These are phyloP conservation scores for Hyperoplus immaculatus DNA, from an alignment of 2,797 vertebrate species.

Conservation along the genomic window DNA sequence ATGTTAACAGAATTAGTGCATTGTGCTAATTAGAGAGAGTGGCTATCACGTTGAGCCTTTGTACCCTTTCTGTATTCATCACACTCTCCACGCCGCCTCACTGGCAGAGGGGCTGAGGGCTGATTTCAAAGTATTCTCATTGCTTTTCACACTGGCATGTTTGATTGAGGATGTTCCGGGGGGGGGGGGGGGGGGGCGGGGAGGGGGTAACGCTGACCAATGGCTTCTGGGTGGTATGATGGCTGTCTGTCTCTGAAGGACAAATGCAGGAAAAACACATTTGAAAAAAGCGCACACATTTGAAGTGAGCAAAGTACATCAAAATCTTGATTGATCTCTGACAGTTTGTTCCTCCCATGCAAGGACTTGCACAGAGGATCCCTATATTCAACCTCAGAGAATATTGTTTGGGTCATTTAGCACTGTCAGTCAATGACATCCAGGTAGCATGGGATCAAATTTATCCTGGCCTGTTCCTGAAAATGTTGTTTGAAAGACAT, in stretches of 20 bases:
- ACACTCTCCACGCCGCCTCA: slow-evolving; percentile 40
- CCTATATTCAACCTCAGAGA: slow-evolving; percentile 43
- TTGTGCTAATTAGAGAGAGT: slow-evolving; percentile 70
- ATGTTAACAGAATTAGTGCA: slow-evolving; percentile 57
- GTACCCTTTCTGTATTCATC: slow-evolving; percentile 60
- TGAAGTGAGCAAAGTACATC: slow-evolving; percentile 3
- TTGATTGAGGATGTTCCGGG: slow-evolving; percentile 64
- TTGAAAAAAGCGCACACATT: slow-evolving; percentile 10
- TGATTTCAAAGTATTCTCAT: slow-evolving; percentile 69
- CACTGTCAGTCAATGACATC: slow-evolving; percentile 39
- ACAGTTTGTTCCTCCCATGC: slow-evolving; percentile 20
- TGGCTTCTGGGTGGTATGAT: slow-evolving; percentile 53
- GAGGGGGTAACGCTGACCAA: slow-evolving; percentile 54
- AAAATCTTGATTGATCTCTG: slow-evolving; percentile 28
- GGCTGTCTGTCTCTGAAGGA: slow-evolving; percentile 46
- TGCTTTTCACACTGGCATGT: slow-evolving; percentile 56
- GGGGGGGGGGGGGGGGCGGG: slow-evolving; percentile 36
- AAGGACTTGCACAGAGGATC: background rate
- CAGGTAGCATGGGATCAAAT: slow-evolving; percentile 26
- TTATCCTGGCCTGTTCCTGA: slow-evolving; percentile 29
- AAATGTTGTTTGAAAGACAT: slow-evolving; percentile 54
- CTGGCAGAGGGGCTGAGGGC: slow-evolving; percentile 56
- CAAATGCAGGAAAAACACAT: slow-evolving; percentile 31
- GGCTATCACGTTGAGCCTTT: slow-evolving; percentile 55
- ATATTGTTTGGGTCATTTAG: slow-evolving; percentile 40